Conservation (phyloP, 2,113 vertebrate species). For the Oreocharis arfaki region DNA sequence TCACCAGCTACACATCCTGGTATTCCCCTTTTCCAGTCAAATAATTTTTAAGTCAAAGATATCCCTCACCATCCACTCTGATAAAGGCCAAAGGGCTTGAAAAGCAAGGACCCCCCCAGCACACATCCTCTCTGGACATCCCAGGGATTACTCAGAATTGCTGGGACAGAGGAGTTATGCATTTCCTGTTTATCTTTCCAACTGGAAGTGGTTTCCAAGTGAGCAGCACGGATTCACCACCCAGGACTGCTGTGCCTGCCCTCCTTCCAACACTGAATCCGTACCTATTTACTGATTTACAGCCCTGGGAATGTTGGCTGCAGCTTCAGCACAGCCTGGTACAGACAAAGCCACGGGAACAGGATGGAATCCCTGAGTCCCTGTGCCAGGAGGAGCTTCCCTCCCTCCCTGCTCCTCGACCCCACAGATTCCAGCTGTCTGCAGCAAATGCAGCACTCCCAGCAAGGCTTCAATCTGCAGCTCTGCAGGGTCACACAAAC, state of each 20-base stretch:
- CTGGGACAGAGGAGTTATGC: not conserved
- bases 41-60: accelerated
- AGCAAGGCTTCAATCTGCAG: not conserved
- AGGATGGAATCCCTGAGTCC: not conserved
- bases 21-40: not conserved
- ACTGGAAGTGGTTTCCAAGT: constrained; percentile 5
- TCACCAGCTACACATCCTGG: not conserved
- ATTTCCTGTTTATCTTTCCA: constrained; percentile 59
- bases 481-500: not conserved
- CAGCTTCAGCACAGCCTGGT: not conserved
- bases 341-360: not conserved
- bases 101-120: not conserved
- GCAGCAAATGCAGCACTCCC: not conserved
- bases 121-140: not conserved
- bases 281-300: accelerated
- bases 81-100: not conserved
- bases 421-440: not conserved
- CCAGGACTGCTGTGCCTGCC: not conserved
- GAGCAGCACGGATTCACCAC: not conserved
- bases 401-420: not conserved
- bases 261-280: not conserved
- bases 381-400: not conserved
- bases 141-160: not conserved
- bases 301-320: not conserved
- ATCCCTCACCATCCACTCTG: not conserved